Percentiles rank a stretch among this genome's conserved stretches.
Evolutionary conservation across 2,113 vertebrate species (phyloP).

Genomic region (Eulacestoma nigropectus): DNA sequence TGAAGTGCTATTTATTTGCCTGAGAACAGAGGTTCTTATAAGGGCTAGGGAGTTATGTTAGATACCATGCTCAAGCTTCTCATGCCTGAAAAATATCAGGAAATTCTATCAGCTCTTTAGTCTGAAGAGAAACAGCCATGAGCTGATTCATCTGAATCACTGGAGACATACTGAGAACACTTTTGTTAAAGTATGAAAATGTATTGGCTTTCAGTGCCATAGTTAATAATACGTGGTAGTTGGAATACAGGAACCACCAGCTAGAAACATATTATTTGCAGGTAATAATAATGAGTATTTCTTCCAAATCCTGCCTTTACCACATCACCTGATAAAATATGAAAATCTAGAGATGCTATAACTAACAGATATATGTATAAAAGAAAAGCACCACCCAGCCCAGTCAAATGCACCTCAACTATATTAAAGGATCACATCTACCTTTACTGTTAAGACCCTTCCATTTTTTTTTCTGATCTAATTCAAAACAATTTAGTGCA

Average conservation of each 20-base stretch:
- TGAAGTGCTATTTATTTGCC: background rate
- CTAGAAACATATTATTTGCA: background rate
- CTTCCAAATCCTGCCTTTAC: background rate
- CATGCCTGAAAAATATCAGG: background rate
- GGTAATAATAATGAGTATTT: background rate
- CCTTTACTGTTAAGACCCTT: background rate
- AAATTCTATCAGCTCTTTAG: background rate
- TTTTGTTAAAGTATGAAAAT: background rate
- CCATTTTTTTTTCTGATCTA: background rate
- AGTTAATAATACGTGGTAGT: background rate
- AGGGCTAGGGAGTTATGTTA: background rate
- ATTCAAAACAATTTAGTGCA: background rate
- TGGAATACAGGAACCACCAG: background rate
- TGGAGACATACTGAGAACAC: background rate
- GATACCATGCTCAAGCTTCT: background rate
- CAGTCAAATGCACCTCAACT: background rate
- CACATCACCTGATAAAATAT: background rate
- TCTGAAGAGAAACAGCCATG: background rate
- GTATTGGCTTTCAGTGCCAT: background rate
- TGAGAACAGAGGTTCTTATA: background rate
- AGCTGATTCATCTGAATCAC: background rate
- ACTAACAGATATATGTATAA: background rate
- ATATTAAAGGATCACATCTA: background rate
- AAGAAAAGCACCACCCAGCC: background rate
- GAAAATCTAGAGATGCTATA: background rate